phyloP scores from a whole-genome alignment of 2,113 vertebrate species.

The Eleginops maclovinus region DNA sequence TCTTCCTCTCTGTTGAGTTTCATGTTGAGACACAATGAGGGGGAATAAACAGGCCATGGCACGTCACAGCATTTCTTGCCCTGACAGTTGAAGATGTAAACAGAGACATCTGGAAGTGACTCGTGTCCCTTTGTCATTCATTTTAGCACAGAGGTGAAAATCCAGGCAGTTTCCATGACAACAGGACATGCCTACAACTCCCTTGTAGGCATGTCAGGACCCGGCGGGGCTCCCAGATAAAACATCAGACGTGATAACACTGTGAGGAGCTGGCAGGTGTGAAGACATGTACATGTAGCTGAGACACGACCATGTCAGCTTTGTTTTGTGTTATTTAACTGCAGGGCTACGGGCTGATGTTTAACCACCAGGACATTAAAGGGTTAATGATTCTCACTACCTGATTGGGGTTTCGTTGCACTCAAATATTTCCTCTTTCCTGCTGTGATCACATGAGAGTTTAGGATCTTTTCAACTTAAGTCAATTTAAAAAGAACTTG shows the following conservation, averaged over 20 bases:
- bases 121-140: not conserved
- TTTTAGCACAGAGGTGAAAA: not conserved
- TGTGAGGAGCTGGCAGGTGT: constrained; percentile 23
- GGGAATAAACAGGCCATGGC: constrained; percentile 11
- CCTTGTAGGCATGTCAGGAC: constrained; percentile 51
- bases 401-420: not conserved
- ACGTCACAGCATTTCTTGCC: not conserved
- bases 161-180: constrained; percentile 9
- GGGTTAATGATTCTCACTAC: constrained; percentile 18
- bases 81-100: not conserved
- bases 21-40: not conserved
- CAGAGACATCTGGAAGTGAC: not conserved
- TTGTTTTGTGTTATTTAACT: not conserved
- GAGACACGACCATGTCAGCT: constrained; percentile 7
- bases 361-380: not conserved
- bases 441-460: not conserved
- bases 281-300: constrained; percentile 18
- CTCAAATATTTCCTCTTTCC: constrained; percentile 25
- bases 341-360: constrained; percentile 1
- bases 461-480: constrained; percentile 1
- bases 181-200: constrained; percentile 28
- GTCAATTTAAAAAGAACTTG: not conserved
- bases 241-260: constrained; percentile 41
- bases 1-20: constrained; percentile 17
- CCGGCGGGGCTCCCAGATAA: constrained; percentile 2